phyloP scores from a whole-genome alignment of 2,888 invertebrate species.

The Orthosia cruda region DNA sequence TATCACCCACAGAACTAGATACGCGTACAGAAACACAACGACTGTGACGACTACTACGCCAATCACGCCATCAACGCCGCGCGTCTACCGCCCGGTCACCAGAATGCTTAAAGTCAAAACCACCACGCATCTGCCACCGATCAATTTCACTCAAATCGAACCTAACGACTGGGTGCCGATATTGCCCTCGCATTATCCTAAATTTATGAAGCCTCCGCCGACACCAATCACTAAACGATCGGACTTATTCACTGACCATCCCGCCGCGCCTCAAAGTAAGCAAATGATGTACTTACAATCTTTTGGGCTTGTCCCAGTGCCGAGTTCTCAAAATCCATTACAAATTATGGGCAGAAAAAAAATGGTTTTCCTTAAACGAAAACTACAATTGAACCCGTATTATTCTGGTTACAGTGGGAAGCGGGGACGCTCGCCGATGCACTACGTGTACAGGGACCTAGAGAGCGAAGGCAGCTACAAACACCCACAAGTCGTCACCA shows the following conservation, averaged over 20 bases:
- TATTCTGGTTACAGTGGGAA: conserved; percentile 83
- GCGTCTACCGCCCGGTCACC: conserved; percentile 84
- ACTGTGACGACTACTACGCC: conserved; percentile 73
- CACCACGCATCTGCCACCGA: conserved; percentile 74
- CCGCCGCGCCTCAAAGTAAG: conserved; percentile 72
- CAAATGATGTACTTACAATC: conserved; percentile 83
- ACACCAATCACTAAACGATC: conserved; percentile 80
- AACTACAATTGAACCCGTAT: conserved; percentile 79
- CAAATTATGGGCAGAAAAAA: conserved; percentile 78
- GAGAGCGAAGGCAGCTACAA: conserved; percentile 79
- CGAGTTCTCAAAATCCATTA: conserved; percentile 70
- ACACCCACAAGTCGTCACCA: conserved; percentile 81
- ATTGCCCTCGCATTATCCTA: conserved; percentile 84
- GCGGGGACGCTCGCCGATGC: conserved; percentile 73
- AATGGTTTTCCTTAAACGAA: conserved; percentile 80
- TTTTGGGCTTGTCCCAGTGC: conserved; percentile 83
- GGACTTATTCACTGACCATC: conserved; percentile 67
- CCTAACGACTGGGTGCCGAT: conserved; percentile 89
- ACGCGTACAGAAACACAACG: conserved; percentile 74
- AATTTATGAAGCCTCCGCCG: conserved; percentile 71
- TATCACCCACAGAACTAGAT: conserved; percentile 74
- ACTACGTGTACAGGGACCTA: conserved; percentile 76
- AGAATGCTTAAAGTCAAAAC: conserved; percentile 81
- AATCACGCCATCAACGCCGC: conserved; percentile 72
- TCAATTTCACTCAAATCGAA: conserved; percentile 77